These are phyloP conservation scores for Tinamus guttatus DNA, from an alignment of 2,113 vertebrate genomes.

Conservation along the genomic window DNA sequence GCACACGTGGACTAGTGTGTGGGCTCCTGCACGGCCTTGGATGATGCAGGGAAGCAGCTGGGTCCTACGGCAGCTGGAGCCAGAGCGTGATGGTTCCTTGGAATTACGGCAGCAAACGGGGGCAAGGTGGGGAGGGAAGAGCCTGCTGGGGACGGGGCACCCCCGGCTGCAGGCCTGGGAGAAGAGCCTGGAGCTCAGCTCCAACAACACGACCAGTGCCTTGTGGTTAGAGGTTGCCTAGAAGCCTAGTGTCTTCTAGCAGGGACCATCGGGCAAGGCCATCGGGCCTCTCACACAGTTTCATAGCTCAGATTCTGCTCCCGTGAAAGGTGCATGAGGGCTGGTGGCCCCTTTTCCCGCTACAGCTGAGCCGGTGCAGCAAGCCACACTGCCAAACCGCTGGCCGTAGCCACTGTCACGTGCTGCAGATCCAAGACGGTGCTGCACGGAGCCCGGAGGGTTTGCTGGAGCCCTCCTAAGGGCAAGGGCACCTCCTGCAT, in stretches of 20 bases:
- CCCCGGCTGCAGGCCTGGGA: too few species aligned
- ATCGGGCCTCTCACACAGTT: neutral
- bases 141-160: too few species aligned
- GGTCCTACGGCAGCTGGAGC: neutral
- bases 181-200: too few species aligned
- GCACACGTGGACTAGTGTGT: neutral
- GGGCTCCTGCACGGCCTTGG: rapidly evolving
- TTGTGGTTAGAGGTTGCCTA: neutral
- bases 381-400: neutral
- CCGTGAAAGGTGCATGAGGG: neutral
- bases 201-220: neutral
- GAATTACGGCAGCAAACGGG: neutral
- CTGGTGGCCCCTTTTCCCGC: neutral
- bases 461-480: neutral
- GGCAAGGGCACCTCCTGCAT: too few species aligned
- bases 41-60: neutral
- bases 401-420: too few species aligned
- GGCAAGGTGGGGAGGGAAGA: too few species aligned
- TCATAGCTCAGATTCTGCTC: neutral
- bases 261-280: too few species aligned
- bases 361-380: neutral
- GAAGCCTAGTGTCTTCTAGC: neutral
- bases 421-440: neutral
- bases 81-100: neutral
- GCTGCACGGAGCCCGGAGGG: neutral